Conservation (phyloP, 1,140 invertebrate species). For the Halictus rubicundus region DNA sequence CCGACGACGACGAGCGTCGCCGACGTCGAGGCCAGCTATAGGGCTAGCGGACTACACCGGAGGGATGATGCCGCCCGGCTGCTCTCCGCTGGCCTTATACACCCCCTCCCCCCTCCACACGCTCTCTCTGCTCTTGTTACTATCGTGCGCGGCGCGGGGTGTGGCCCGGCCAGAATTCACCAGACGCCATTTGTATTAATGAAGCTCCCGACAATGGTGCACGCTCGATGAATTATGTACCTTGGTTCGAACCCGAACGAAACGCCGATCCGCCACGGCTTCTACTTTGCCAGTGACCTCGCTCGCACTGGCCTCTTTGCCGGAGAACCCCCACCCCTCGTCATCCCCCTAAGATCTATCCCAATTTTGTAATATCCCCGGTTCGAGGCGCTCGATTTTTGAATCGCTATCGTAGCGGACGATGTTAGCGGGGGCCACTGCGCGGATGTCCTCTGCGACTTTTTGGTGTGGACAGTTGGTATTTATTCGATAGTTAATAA, state of each 20-base stretch:
- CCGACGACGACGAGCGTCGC: slow-evolving; percentile 41
- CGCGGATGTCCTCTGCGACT: too few species aligned
- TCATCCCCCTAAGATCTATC: neutral
- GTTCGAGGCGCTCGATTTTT: too few species aligned
- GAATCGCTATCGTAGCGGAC: too few species aligned
- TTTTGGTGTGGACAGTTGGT: too few species aligned
- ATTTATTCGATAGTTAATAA: neutral
- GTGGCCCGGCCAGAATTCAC: slow-evolving; percentile 73
- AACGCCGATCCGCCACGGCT: slow-evolving; percentile 54
- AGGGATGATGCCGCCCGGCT: slow-evolving; percentile 37
- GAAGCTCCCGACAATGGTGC: slow-evolving; percentile 79
- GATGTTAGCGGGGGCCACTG: too few species aligned
- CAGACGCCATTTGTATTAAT: slow-evolving; percentile 82
- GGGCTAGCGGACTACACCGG: slow-evolving; percentile 27
- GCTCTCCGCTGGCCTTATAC: slow-evolving; percentile 19
- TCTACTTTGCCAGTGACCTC: slow-evolving; percentile 59
- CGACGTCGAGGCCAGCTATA: slow-evolving; percentile 16
- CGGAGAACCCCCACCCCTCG: neutral
- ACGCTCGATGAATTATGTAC: slow-evolving; percentile 81
- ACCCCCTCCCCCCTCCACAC: slow-evolving; percentile 15
- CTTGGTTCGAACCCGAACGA: slow-evolving; percentile 77
- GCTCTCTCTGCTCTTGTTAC: slow-evolving; percentile 48
- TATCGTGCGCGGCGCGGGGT: slow-evolving; percentile 52
- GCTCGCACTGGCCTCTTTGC: slow-evolving; percentile 38
- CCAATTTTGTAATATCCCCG: too few species aligned